A percentile compares a stretch with the other conserved stretches of the same genome.
These are phyloP conservation scores for Phrynosoma platyrhinos DNA, from an alignment of 2,113 vertebrate genomes.

Conservation along the genomic window DNA sequence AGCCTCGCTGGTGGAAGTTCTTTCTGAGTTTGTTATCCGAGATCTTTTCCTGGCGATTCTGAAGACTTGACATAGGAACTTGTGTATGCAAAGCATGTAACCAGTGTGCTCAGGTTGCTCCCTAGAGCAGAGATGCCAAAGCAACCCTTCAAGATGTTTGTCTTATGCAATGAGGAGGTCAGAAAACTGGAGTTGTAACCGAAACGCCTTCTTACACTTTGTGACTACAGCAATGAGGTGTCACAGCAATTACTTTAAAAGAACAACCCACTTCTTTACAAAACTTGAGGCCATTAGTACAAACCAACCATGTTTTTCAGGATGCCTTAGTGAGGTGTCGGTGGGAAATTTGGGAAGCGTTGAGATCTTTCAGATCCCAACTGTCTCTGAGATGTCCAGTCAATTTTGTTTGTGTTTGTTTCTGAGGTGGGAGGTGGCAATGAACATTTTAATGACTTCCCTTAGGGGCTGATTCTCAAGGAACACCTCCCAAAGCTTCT, in stretches of 20 bases:
- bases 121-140: neutral
- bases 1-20: neutral
- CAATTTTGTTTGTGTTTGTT: constrained; percentile 37
- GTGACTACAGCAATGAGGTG: neutral
- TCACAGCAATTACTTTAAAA: neutral
- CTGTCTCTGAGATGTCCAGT: neutral
- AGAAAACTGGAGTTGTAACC: neutral
- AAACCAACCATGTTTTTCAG: neutral
- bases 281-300: neutral
- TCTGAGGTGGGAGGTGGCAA: neutral
- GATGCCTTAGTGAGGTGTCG: neutral
- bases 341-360: neutral
- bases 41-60: neutral
- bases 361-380: neutral
- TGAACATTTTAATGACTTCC: constrained; percentile 13
- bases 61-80: neutral
- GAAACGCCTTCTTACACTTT: constrained; percentile 2
- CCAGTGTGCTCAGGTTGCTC: neutral
- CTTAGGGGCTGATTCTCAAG: neutral
- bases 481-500: neutral
- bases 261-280: neutral
- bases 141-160: neutral
- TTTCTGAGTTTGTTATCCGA: neutral
- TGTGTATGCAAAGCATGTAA: neutral
- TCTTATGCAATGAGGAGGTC: no score